These are phyloP conservation scores for Calidris pugnax DNA, from an alignment of 2,113 vertebrate genomes.

Conservation along the genomic window DNA sequence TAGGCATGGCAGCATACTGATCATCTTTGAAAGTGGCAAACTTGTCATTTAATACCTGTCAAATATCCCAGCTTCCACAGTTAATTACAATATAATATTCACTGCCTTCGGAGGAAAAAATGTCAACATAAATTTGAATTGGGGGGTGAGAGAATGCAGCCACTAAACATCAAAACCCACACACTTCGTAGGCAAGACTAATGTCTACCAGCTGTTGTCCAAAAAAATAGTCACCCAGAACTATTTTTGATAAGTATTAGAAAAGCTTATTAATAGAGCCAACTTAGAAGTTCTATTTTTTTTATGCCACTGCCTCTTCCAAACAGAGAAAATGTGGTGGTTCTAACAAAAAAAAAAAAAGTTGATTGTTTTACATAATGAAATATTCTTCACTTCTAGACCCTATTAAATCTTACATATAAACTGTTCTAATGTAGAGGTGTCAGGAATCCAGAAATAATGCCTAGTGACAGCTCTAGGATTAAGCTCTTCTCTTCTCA, in stretches of 20 bases:
- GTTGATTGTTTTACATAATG: constrained; percentile 36
- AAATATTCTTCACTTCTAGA: constrained; percentile 58
- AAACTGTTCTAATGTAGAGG: constrained; percentile 66
- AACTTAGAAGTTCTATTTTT: neutral
- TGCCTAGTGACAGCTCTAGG: constrained; percentile 66
- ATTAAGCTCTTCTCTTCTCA: constrained; percentile 75
- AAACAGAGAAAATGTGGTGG: constrained; percentile 19
- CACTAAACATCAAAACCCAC: neutral
- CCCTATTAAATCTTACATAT: constrained; percentile 68
- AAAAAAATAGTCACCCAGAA: neutral
- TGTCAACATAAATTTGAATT: neutral
- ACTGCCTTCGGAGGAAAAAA: neutral
- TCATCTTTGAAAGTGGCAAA: neutral
- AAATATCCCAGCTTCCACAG: neutral
- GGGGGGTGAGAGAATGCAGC: neutral
- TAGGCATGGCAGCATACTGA: neutral
- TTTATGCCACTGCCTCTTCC: neutral
- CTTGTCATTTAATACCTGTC: neutral
- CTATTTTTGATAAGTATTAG: neutral
- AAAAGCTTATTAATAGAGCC: neutral
- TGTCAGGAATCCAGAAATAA: constrained; percentile 67
- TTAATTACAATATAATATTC: constrained; percentile 17
- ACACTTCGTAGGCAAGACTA: neutral
- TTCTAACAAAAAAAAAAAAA: constrained; percentile 4
- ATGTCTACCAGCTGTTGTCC: neutral